Percentiles rank a stretch among this genome's conserved stretches.
Conservation (phyloP, 2,888 invertebrate species). For the Cerastis leucographa region DNA sequence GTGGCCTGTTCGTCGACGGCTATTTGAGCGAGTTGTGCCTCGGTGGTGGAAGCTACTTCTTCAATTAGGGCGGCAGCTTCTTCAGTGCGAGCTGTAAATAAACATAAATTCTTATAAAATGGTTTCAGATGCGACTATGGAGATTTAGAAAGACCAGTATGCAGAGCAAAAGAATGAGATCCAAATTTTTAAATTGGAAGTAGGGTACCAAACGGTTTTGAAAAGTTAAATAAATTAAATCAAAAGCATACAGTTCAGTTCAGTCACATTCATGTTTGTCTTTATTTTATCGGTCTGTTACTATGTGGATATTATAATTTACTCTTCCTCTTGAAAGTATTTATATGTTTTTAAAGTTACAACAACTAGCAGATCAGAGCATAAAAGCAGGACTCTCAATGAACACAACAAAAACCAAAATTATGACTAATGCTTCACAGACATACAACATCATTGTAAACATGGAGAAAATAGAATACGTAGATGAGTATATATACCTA, state of each 20-base stretch:
- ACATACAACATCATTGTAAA: too few species aligned
- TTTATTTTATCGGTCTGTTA: background rate
- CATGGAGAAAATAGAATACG: too few species aligned
- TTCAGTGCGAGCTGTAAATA: conserved; percentile 59
- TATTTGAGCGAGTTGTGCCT: conserved; percentile 36
- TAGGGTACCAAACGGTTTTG: too few species aligned
- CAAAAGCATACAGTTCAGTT: too few species aligned
- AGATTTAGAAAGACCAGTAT: background rate
- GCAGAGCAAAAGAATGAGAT: background rate
- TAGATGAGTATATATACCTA: too few species aligned
- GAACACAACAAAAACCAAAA: too few species aligned
- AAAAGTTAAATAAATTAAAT: background rate
- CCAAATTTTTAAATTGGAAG: background rate
- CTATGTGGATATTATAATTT: background rate
- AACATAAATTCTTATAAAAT: background rate
- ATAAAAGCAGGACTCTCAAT: too few species aligned
- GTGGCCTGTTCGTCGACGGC: conserved; percentile 54
- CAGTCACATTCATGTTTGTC: background rate
- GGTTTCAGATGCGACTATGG: background rate
- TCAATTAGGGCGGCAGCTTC: conserved; percentile 23
- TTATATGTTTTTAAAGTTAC: background rate
- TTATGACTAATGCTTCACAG: too few species aligned
- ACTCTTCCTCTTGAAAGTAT: background rate
- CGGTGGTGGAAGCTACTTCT: conserved; percentile 40
- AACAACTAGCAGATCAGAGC: too few species aligned